phyloP scores from a whole-genome alignment of 1,140 invertebrate species.

The Bombus turneri region DNA sequence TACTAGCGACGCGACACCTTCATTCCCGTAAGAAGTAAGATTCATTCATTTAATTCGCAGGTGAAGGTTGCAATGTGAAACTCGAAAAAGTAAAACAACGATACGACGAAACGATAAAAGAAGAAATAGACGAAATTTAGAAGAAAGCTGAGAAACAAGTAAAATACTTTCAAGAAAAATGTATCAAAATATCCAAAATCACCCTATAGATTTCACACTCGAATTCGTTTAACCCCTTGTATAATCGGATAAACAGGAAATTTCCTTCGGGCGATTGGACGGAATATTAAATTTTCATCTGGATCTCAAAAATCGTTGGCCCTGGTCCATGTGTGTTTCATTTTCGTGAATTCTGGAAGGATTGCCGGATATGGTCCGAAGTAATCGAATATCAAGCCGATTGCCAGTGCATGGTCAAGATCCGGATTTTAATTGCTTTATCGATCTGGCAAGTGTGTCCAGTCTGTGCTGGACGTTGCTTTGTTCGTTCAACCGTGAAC shows the following conservation, averaged over 20 bases:
- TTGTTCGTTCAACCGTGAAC: not conserved
- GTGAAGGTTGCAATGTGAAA: no score
- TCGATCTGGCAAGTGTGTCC: conserved; percentile 43
- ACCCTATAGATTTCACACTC: no score
- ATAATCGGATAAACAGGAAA: not conserved
- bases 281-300: not conserved
- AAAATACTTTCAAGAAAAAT: not conserved
- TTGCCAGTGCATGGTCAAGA: conserved; percentile 39
- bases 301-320: not conserved
- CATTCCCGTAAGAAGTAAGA: not conserved
- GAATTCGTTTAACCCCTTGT: not conserved
- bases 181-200: not conserved
- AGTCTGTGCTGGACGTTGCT: not conserved
- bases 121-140: not conserved
- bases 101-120: no score
- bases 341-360: conserved; percentile 1
- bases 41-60: not conserved
- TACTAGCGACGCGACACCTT: no score
- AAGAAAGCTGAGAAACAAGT: not conserved
- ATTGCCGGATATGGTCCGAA: conserved; percentile 33
- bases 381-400: conserved; percentile 62
- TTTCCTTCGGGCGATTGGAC: not conserved
- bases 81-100: no score
- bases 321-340: not conserved
- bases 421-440: conserved; percentile 65